Conservation (phyloP, 2,888 invertebrate species). For the Lasiommata megera region DNA sequence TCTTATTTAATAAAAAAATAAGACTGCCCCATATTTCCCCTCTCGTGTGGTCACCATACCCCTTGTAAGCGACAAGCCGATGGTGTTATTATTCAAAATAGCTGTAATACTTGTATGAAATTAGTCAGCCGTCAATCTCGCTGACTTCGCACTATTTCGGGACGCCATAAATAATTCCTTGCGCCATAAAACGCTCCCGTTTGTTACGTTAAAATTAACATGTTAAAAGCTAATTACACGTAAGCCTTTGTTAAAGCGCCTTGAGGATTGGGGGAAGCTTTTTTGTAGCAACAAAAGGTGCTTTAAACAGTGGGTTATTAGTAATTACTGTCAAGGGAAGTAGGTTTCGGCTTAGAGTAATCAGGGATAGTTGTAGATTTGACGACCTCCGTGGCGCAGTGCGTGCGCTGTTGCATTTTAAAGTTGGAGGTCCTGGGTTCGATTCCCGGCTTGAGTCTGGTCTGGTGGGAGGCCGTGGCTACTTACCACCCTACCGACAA, state of each 20-base stretch:
- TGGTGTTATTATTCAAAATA: conserved; percentile 56
- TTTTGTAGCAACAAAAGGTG: conserved; percentile 1
- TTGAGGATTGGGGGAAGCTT: conserved; percentile 11
- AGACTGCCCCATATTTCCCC: neutral
- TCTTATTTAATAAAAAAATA: too few species aligned
- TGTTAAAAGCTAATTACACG: conserved; percentile 53
- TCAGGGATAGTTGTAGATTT: neutral
- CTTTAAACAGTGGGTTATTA: conserved; percentile 1
- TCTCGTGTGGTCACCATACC: conserved; percentile 31
- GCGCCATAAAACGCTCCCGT: conserved; percentile 56
- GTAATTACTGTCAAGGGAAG: conserved; percentile 1
- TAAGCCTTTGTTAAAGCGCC: conserved; percentile 20
- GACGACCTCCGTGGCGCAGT: too few species aligned
- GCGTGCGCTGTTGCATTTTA: too few species aligned
- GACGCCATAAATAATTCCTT: conserved; percentile 58
- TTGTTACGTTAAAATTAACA: conserved; percentile 37
- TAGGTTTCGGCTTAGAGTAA: neutral
- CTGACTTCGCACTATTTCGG: conserved; percentile 50
- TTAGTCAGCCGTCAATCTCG: conserved; percentile 63
- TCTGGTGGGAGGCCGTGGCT: too few species aligned
- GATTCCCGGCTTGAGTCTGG: too few species aligned
- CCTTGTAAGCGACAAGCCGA: conserved; percentile 25
- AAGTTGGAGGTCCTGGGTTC: too few species aligned
- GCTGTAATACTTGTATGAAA: conserved; percentile 57
- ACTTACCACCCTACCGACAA: too few species aligned